Percentiles rank a stretch among this genome's conserved stretches.
These are phyloP conservation scores for Pararge aegeria DNA, from an alignment of 1,140 invertebrate species.

Conservation along the genomic window DNA sequence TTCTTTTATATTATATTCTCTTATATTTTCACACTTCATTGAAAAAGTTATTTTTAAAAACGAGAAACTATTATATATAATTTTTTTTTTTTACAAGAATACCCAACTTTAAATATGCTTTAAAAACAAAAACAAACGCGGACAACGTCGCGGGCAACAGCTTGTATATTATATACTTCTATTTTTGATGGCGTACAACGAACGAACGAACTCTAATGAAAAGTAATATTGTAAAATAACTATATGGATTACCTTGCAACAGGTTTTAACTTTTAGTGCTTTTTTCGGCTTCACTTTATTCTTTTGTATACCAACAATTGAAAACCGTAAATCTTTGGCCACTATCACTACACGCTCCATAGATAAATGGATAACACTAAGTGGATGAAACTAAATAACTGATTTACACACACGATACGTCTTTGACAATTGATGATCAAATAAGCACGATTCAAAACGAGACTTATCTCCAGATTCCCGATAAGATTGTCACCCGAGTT, in stretches of 20 bases:
- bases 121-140: too few relatives aligned
- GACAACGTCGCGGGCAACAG: too few relatives aligned
- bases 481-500: constrained; percentile 21
- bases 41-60: too few relatives aligned
- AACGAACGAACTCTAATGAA: too few relatives aligned
- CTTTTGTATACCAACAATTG: constrained; percentile 45
- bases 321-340: constrained; percentile 28
- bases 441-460: constrained; percentile 7
- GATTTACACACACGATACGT: background rate
- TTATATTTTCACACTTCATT: too few relatives aligned
- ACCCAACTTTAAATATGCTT: too few relatives aligned
- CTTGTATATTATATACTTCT: too few relatives aligned
- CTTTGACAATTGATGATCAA: background rate
- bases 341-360: constrained; percentile 29
- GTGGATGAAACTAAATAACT: background rate
- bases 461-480: constrained; percentile 18
- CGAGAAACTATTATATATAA: too few relatives aligned
- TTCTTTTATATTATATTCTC: too few relatives aligned
- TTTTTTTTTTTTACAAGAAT: too few relatives aligned
- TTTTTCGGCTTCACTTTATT: constrained; percentile 28
- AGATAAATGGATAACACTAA: background rate
- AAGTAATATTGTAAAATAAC: too few relatives aligned
- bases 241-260: constrained; percentile 22
- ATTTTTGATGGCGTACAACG: background rate
- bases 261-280: constrained; percentile 19